phyloP scores from a whole-genome alignment of 92 coral and sea anemone species.

The Epizoanthus stellaris region DNA sequence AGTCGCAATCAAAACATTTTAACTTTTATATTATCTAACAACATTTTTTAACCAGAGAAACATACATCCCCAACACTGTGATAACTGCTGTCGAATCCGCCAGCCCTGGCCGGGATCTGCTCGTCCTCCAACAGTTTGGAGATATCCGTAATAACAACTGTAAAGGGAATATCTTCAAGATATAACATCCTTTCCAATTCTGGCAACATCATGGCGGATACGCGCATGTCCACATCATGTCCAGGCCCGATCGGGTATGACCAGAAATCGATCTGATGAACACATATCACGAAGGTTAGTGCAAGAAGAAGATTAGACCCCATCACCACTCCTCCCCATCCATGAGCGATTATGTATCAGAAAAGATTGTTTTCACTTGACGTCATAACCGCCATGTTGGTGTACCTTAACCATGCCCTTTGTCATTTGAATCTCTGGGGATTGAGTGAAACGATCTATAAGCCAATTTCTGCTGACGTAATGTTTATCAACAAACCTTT shows the following conservation, averaged over 20 bases:
- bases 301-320: neutral
- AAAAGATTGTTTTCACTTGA: no score
- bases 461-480: no score
- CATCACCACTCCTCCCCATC: neutral
- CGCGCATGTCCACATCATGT: conserved; percentile 67
- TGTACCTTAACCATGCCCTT: no score
- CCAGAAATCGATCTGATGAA: conserved; percentile 83
- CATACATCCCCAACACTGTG: conserved; percentile 72
- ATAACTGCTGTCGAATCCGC: conserved; percentile 74
- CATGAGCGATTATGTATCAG: neutral
- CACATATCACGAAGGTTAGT: neutral
- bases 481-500: no score
- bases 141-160: conserved; percentile 57
- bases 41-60: neutral
- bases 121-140: conserved; percentile 62
- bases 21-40: no score
- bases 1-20: no score
- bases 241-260: conserved; percentile 64
- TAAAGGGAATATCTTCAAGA: conserved; percentile 58
- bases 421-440: no score
- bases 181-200: conserved; percentile 63
- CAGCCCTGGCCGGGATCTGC: conserved; percentile 60
- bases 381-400: no score
- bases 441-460: no score
- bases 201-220: conserved; percentile 53